Base-by-base conservation (phyloP, 2,797 vertebrate genomes). In the Galagoides demidoff region DNA sequence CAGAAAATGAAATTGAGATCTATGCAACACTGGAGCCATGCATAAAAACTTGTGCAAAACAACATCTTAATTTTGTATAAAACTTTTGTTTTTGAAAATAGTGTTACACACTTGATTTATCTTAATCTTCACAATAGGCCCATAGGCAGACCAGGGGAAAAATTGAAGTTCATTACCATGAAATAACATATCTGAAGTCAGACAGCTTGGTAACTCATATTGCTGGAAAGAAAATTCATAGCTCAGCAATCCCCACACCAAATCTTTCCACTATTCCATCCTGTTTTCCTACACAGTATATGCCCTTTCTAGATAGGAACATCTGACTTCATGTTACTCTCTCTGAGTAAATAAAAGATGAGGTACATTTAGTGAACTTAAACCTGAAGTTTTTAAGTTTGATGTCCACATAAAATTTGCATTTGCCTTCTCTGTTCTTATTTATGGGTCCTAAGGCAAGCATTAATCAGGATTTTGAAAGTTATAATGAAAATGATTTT, bases 391-490 rank as follows among this genome's bases (percentile, higher is more conserved):
- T 85, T 96, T 94, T 90, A 95, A 76, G 31, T 83, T 91, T 64
- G 57, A 10, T n/a, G 16, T 85, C 94, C 63, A 76, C 59, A 90
- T 76, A 70, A 90, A 79, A 91, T 96, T 90, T 90, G 23, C 49
- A 79, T 92, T 95, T 95, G 14, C n/a, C 20, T 92, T 88, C 55
- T 92, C 34, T 81, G 17, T 86, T 96, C 27, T 66, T 95, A 49
- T 77, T 93, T 90, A 85, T 22, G 90, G 55, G 83, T 79, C 23
- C 31, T 78, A 74, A 85, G 74, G 63, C 90, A 92, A 97, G n/a
- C 55, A 94, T 66, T 84, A 59, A 90, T 89, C 34, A 89, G 37
- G 78, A 89, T 83, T 96, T 95, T 73, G 39, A 92, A 63, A 89
- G 19, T 37, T 84, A 52, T 94, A 55, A 93, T 85, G 49, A 88